Percentiles rank a stretch among this genome's conserved stretches.
phyloP scores from a whole-genome alignment of 2,113 vertebrate genomes.

The Eptesicus fuscus region DNA sequence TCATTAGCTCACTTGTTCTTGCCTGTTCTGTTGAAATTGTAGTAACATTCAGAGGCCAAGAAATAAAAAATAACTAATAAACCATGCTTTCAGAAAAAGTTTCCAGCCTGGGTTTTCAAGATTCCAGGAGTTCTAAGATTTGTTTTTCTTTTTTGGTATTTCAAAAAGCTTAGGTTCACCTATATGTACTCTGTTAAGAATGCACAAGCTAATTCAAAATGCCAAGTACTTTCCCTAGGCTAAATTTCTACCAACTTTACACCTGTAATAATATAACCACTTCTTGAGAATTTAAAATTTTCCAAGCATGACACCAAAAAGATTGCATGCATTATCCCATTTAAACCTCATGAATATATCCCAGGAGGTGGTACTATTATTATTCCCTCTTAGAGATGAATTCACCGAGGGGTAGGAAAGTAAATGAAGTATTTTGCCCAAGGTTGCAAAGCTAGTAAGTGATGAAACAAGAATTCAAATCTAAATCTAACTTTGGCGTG shows the following conservation, averaged over 20 bases:
- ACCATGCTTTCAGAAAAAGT: not conserved
- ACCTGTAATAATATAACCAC: not conserved
- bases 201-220: not conserved
- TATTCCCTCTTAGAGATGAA: not conserved
- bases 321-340: not conserved
- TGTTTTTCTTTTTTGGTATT: not conserved
- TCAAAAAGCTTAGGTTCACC: not conserved
- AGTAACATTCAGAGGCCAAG: not conserved
- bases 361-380: not conserved
- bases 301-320: not conserved
- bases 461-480: not conserved
- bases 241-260: not conserved
- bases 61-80: not conserved
- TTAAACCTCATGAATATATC: not conserved
- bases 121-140: not conserved
- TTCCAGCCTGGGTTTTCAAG: not conserved
- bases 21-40: not conserved
- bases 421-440: not conserved
- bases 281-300: not conserved
- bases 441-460: not conserved
- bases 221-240: not conserved
- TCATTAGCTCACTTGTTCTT: not conserved
- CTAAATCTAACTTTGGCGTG: not conserved
- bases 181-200: not conserved
- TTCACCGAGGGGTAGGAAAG: not conserved